These are phyloP conservation scores for Thunnus albacares DNA, from an alignment of 2,797 vertebrate genomes.

Conservation along the genomic window DNA sequence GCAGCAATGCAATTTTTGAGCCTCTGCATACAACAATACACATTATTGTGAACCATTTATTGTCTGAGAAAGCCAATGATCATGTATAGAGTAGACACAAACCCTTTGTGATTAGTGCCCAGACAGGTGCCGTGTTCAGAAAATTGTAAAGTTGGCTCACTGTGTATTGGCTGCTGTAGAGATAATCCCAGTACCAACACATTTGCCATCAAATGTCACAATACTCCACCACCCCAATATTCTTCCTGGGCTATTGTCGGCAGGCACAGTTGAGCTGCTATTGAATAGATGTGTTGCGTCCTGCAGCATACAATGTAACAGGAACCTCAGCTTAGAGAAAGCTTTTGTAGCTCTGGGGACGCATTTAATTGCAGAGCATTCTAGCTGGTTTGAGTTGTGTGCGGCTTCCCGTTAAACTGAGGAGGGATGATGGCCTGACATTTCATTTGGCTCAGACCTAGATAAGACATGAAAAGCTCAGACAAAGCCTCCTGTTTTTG, in stretches of 20 bases:
- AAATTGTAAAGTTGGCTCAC: slow-evolving; percentile 56
- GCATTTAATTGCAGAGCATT: slow-evolving; percentile 71
- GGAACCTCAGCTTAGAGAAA: slow-evolving; percentile 60
- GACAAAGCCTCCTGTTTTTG: slow-evolving; percentile 55
- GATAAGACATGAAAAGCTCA: slow-evolving; percentile 62
- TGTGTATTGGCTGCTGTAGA: slow-evolving; percentile 51
- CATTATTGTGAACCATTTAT: slow-evolving; percentile 33
- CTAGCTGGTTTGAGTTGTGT: slow-evolving; percentile 53
- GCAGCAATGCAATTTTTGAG: slow-evolving; percentile 21
- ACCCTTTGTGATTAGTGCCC: slow-evolving; percentile 52
- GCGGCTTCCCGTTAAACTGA: slow-evolving; percentile 51
- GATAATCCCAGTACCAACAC: slow-evolving; percentile 62
- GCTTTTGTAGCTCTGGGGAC: slow-evolving; percentile 67
- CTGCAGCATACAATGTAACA: slow-evolving; percentile 62
- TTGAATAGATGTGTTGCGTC: slow-evolving; percentile 64
- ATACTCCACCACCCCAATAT: slow-evolving; percentile 53
- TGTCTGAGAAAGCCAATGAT: slow-evolving; percentile 40
- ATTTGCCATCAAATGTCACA: slow-evolving; percentile 70
- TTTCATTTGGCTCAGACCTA: slow-evolving; percentile 57
- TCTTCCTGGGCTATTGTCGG: slow-evolving; percentile 60
- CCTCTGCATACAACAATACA: slow-evolving; percentile 17
- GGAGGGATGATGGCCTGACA: slow-evolving; percentile 55
- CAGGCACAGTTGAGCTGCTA: slow-evolving; percentile 46
- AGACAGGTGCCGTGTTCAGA: slow-evolving; percentile 50
- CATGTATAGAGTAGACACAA: slow-evolving; percentile 29